Base-by-base conservation (phyloP, 1,140 invertebrate genomes). In the Trachymyrmex septentrionalis region DNA sequence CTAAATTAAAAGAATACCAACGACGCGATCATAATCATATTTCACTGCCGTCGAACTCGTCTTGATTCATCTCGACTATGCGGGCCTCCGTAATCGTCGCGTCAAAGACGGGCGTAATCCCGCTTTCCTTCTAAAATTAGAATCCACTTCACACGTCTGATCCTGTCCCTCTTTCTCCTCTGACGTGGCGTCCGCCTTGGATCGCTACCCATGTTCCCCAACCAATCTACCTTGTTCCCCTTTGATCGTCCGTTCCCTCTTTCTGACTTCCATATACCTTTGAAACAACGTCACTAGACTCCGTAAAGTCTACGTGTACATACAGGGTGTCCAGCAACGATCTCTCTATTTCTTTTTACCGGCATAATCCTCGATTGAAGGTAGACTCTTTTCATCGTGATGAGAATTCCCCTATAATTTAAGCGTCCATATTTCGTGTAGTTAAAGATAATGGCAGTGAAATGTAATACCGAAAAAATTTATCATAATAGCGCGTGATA, bases 51-150 rank as follows among this genome's bases (percentile, higher is more conserved):
- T 50, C 86, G 67, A 57, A 24, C 66, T 82, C 72, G 71, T 89
- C 80, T 87, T n/a, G 76, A 87, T 76, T 90, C 76, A 76, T 55
- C 61, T 78, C 75, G 64, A 53, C 38, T 66, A 21, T 30, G 21
- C 66, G 48, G 1, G 55, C 27, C 44, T 80, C 76, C 34, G 72
- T 84, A 80, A 77, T 90, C 86, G 85, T 80, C 69, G 76, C 53
- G 61, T 61, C 82, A 81, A 63, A 76, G 69, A 85, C 86, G 16
- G 27, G 48, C 86, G 48, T 66, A 85, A 86, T 91, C 86, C 85
- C 64, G 72, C 78, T 89, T 44, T 88, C 90, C 87, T 90, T 90
- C 90, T 93, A 92, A 93, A 92, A 90, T 93, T 90, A 92, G 91
- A 92, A 91, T 87, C 91, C 87, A 92, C 91, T 93, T 88, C 86